Conservation (phyloP, 2,888 invertebrate genomes). For the Blomia tropicalis region DNA sequence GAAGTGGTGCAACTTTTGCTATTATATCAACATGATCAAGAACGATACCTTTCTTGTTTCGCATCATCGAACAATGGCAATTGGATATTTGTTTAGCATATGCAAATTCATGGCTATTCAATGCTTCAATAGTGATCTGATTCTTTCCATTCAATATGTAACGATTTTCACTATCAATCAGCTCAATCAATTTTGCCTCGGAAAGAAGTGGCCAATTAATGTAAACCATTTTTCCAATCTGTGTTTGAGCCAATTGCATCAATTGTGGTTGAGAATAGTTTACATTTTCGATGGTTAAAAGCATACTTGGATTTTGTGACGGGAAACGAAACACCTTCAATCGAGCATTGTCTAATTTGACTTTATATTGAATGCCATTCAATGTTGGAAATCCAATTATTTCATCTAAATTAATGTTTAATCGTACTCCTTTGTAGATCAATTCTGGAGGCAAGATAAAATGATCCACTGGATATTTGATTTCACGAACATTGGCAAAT, state of each 20-base stretch:
- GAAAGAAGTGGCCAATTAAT: slow-evolving; percentile 83
- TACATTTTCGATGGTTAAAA: slow-evolving; percentile 46
- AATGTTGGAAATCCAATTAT: slow-evolving; percentile 86
- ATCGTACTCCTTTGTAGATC: slow-evolving; percentile 28
- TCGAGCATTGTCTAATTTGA: slow-evolving; percentile 27
- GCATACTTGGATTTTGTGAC: slow-evolving; percentile 64
- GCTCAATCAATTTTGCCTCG: slow-evolving; percentile 53
- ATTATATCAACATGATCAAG: slow-evolving; percentile 9
- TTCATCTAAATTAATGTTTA: slow-evolving; percentile 48
- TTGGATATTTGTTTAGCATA: slow-evolving; percentile 6
- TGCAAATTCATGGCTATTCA: slow-evolving; percentile 21
- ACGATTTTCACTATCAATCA: slow-evolving; percentile 43
- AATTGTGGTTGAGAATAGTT: slow-evolving; percentile 21
- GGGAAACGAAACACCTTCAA: slow-evolving; percentile 61
- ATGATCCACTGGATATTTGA: slow-evolving; percentile 32
- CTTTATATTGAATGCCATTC: slow-evolving; percentile 57
- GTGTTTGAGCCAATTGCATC: slow-evolving; percentile 44
- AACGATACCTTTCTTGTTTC: background rate
- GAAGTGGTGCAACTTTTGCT: slow-evolving; percentile 28
- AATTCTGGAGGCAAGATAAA: slow-evolving; percentile 34
- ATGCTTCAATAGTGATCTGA: background rate
- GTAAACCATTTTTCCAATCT: slow-evolving; percentile 57
- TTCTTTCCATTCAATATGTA: background rate
- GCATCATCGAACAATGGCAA: slow-evolving; percentile 10
- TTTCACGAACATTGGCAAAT: slow-evolving; percentile 35